Percentiles rank a stretch among this genome's conserved stretches.
phyloP scores from a whole-genome alignment of 2,113 vertebrate species.

The Progne subis region DNA sequence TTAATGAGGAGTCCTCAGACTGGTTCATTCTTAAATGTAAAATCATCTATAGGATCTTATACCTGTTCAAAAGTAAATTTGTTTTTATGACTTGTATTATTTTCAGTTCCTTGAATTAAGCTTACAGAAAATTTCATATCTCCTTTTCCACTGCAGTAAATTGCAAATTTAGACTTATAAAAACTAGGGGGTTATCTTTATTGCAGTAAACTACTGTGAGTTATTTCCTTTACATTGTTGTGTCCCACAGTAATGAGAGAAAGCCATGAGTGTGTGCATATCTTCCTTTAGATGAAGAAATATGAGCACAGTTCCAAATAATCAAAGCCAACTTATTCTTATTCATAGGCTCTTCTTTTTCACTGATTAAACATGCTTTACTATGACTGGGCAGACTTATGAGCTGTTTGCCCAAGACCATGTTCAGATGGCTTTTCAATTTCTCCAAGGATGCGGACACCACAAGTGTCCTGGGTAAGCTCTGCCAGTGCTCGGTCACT shows the following conservation, averaged over 20 bases:
- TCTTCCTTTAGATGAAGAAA: neutral
- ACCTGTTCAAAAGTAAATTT: slow-evolving; percentile 48
- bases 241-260: neutral
- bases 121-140: slow-evolving; percentile 13
- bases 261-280: neutral
- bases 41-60: slow-evolving; percentile 23
- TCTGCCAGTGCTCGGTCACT: neutral
- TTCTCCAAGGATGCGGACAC: neutral
- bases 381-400: neutral
- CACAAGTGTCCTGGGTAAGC: neutral
- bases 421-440: neutral
- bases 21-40: slow-evolving; percentile 35
- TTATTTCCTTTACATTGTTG: neutral
- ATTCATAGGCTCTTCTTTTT: neutral
- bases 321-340: neutral
- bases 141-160: slow-evolving; percentile 1
- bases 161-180: slow-evolving; percentile 16
- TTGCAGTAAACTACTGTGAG: slow-evolving; percentile 7
- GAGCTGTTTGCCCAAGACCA: fast-evolving
- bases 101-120: slow-evolving; percentile 30
- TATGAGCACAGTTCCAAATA: neutral
- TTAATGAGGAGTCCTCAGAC: slow-evolving; percentile 53
- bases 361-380: neutral
- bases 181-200: slow-evolving; percentile 6
- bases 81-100: slow-evolving; percentile 23